Conservation (phyloP, 2,888 invertebrate genomes). For the Plusia festucae region DNA sequence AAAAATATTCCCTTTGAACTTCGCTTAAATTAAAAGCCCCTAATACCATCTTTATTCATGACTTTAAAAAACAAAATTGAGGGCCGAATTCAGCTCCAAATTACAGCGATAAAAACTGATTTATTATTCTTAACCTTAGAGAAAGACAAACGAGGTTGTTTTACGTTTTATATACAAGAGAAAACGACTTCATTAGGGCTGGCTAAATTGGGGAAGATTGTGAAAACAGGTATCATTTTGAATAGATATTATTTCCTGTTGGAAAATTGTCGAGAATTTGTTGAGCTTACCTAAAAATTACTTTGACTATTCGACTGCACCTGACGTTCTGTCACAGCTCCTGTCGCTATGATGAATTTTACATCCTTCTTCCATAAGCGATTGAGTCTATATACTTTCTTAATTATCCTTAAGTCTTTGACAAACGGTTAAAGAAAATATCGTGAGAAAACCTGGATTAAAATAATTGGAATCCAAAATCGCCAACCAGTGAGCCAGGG, state of each 20-base stretch:
- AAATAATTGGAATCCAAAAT: too few species aligned
- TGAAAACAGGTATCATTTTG: constrained; percentile 4
- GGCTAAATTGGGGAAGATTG: not conserved
- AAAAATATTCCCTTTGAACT: constrained; percentile 11
- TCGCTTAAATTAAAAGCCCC: constrained; percentile 1
- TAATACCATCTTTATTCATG: constrained; percentile 12
- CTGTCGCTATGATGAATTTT: too few species aligned
- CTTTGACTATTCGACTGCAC: too few species aligned
- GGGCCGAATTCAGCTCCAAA: constrained; percentile 6
- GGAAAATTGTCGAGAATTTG: not conserved
- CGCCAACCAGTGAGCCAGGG: too few species aligned
- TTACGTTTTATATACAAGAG: constrained; percentile 3
- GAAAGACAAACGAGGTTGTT: constrained; percentile 5
- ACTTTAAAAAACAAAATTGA: constrained; percentile 10
- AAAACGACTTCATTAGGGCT: not conserved
- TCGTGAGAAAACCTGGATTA: too few species aligned
- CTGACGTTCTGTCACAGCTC: too few species aligned
- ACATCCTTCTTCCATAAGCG: too few species aligned
- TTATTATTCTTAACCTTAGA: constrained; percentile 5
- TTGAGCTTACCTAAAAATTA: too few species aligned
- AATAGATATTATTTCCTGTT: not conserved
- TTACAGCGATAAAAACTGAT: constrained; percentile 11
- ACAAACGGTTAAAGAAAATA: too few species aligned
- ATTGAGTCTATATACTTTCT: too few species aligned
- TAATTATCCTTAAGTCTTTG: too few species aligned